These are phyloP conservation scores for Meiosimyza platycephala DNA, from an alignment of 2,888 invertebrate species.

Conservation along the genomic window DNA sequence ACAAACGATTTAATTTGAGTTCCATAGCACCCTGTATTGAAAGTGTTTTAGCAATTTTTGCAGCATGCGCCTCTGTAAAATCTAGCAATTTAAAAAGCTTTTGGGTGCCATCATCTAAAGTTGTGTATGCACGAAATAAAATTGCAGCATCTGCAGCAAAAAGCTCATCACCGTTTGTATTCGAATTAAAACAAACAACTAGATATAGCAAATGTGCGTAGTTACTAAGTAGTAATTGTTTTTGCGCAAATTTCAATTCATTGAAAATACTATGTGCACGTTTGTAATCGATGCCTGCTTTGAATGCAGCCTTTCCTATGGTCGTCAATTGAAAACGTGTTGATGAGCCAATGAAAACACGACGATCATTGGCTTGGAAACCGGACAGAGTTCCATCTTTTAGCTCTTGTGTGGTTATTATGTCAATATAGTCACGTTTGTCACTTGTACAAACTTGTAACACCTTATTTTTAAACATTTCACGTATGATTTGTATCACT, in stretches of 20 bases:
- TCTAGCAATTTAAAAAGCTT: conserved; percentile 81
- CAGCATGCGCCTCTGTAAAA: conserved; percentile 79
- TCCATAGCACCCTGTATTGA: conserved; percentile 70
- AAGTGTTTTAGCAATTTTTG: conserved; percentile 76
- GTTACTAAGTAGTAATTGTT: conserved; percentile 81
- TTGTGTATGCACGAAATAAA: conserved; percentile 71
- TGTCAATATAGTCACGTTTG: conserved; percentile 51
- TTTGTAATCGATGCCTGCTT: conserved; percentile 84
- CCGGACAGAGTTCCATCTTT: conserved; percentile 40
- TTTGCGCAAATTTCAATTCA: conserved; percentile 80
- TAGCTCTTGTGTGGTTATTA: conserved; percentile 61
- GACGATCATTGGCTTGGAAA: conserved; percentile 46
- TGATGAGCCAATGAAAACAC: conserved; percentile 62
- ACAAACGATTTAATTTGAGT: conserved; percentile 77
- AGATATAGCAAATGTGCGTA: conserved; percentile 89
- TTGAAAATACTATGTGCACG: conserved; percentile 78
- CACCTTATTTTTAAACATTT: conserved; percentile 65
- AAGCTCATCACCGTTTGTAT: conserved; percentile 73
- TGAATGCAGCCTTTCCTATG: conserved; percentile 85
- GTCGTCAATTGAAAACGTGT: conserved; percentile 72
- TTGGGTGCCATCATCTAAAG: conserved; percentile 74
- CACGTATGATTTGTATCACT: conserved; percentile 58
- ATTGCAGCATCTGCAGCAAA: conserved; percentile 70
- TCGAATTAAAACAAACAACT: conserved; percentile 69
- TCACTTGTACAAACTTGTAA: conserved; percentile 49